These are phyloP conservation scores for Lycia hirtaria DNA, from an alignment of 2,888 invertebrate genomes.

Conservation along the genomic window DNA sequence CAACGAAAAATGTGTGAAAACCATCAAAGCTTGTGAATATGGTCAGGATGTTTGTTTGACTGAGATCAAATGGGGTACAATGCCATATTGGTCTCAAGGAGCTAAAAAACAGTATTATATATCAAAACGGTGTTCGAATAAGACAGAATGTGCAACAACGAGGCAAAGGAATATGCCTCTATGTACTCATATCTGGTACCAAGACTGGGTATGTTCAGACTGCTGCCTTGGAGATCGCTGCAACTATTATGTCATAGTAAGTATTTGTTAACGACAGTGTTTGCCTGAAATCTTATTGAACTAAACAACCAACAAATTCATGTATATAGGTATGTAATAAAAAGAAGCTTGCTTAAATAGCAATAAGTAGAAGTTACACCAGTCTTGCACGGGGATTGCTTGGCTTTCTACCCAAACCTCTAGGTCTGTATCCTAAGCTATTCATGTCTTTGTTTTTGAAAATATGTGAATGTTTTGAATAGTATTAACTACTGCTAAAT, in stretches of 20 bases:
- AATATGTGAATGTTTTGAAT: too few species aligned
- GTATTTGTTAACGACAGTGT: slow-evolving; percentile 63
- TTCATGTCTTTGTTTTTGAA: too few species aligned
- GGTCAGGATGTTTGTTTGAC: slow-evolving; percentile 95
- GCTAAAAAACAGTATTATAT: slow-evolving; percentile 97
- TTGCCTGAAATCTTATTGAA: too few species aligned
- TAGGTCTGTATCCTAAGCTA: too few species aligned
- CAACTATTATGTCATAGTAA: slow-evolving; percentile 97
- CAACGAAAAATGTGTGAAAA: slow-evolving; percentile 95
- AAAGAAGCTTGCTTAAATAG: too few species aligned
- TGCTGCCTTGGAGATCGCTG: slow-evolving; percentile 98
- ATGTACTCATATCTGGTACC: slow-evolving; percentile 97
- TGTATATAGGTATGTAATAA: too few species aligned
- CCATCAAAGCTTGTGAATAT: slow-evolving; percentile 95
- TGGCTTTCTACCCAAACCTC: too few species aligned
- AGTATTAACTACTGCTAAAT: too few species aligned
- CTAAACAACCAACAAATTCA: too few species aligned
- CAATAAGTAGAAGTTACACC: too few species aligned
- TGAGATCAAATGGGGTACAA: slow-evolving; percentile 97
- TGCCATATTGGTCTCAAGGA: slow-evolving; percentile 97
- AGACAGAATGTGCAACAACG: slow-evolving; percentile 90
- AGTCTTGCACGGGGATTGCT: too few species aligned
- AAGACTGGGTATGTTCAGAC: slow-evolving; percentile 98
- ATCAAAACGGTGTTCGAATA: slow-evolving; percentile 95
- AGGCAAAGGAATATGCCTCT: slow-evolving; percentile 89